phyloP scores from a whole-genome alignment of 1,140 invertebrate species.

The Bombus sylvicola region DNA sequence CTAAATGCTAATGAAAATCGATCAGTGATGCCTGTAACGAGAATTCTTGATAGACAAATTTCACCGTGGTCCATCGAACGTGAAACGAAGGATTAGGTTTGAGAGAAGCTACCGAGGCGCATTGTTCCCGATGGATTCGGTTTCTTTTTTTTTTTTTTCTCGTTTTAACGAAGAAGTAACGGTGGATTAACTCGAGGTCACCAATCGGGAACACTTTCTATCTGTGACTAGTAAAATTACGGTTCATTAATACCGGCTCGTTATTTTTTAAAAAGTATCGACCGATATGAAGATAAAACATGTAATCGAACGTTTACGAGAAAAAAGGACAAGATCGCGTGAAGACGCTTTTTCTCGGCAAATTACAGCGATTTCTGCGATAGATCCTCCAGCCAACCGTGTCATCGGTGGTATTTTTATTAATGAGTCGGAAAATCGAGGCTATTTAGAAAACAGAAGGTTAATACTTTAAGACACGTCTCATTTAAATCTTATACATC shows the following conservation, averaged over 20 bases:
- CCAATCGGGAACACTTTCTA: constrained; percentile 64
- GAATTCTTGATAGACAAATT: constrained; percentile 1
- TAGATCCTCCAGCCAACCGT: background rate
- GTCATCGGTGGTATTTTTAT: background rate
- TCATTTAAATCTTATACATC: background rate
- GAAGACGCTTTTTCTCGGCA: background rate
- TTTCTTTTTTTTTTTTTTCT: constrained; percentile 28
- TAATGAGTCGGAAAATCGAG: background rate
- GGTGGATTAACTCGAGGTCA: constrained; percentile 54
- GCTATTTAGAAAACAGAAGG: background rate
- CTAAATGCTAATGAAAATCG: background rate
- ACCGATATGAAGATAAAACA: background rate
- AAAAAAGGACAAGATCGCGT: background rate
- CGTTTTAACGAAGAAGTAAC: constrained; percentile 46
- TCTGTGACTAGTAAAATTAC: constrained; percentile 23
- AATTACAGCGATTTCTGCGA: background rate
- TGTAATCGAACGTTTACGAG: background rate
- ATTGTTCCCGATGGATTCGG: constrained; percentile 21
- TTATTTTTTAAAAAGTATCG: constrained; percentile 27
- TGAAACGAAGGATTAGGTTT: background rate
- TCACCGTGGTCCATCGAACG: constrained; percentile 8
- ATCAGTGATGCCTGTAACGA: background rate
- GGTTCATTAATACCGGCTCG: constrained; percentile 40
- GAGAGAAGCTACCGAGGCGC: constrained; percentile 18
- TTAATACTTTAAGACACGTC: background rate